These are phyloP conservation scores for Epizoanthus illoricatus DNA, from an alignment of 92 coral and sea anemone species.

Conservation along the genomic window DNA sequence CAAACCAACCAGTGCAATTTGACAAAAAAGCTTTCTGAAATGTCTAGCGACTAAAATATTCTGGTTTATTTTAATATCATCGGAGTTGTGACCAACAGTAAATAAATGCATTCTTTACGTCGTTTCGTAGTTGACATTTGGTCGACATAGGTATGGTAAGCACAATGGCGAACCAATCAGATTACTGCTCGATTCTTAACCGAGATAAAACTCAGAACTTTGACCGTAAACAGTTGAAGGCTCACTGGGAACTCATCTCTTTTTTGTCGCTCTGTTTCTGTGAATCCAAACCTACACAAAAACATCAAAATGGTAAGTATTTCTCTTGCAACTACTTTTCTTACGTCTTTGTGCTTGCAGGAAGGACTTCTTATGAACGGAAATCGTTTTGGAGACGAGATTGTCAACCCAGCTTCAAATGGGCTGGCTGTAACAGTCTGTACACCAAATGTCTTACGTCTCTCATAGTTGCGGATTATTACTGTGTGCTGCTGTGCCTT, in stretches of 20 bases:
- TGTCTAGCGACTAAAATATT: background rate
- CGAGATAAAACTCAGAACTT: conserved; percentile 16
- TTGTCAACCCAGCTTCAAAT: background rate
- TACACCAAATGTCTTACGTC: background rate
- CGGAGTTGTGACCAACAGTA: conserved; percentile 20
- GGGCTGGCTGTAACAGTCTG: background rate
- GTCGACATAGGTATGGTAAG: conserved; percentile 31
- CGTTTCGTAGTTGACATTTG: conserved; percentile 29
- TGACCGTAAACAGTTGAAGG: conserved; percentile 26
- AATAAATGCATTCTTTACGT: conserved; percentile 10
- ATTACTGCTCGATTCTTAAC: background rate
- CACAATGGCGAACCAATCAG: conserved; percentile 26
- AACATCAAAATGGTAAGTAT: conserved; percentile 31
- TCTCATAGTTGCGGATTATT: background rate
- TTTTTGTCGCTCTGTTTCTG: conserved; percentile 12
- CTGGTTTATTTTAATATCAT: background rate
- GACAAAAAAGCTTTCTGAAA: background rate
- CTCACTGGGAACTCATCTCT: background rate
- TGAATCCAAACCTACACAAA: conserved; percentile 17
- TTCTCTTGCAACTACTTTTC: conserved; percentile 5
- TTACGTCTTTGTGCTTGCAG: background rate
- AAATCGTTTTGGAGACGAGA: background rate
- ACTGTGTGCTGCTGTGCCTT: background rate
- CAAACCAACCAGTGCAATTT: background rate
- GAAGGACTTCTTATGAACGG: background rate